These are phyloP conservation scores for Nyleta sp. DNA, from an alignment of 2,888 invertebrate species.

Conservation along the genomic window DNA sequence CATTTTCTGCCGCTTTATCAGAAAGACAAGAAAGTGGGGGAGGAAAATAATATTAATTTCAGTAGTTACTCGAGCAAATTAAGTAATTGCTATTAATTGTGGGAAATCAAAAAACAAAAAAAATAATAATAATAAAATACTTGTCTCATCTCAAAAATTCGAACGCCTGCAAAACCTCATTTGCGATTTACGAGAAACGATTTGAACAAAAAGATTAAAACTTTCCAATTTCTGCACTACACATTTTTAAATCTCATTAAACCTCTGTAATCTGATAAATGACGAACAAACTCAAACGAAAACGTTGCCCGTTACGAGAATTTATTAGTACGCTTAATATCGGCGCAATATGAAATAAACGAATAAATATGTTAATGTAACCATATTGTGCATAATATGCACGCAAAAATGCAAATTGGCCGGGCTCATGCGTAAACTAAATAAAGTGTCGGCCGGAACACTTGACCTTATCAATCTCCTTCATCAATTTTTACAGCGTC, in stretches of 20 bases:
- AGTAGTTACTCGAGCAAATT: background rate
- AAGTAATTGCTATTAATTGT: background rate
- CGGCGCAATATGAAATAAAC: slow-evolving; percentile 7
- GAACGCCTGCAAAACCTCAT: too few relatives aligned
- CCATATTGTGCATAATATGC: slow-evolving; percentile 16
- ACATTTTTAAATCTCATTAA: background rate
- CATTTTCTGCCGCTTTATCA: too few relatives aligned
- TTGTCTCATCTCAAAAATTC: background rate
- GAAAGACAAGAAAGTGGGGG: too few relatives aligned
- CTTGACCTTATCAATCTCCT: slow-evolving; percentile 45
- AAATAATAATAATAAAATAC: too few relatives aligned
- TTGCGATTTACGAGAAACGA: too few relatives aligned
- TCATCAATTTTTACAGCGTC: slow-evolving; percentile 28
- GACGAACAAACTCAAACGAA: background rate
- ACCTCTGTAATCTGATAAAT: background rate
- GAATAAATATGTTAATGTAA: slow-evolving; percentile 37
- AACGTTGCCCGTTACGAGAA: slow-evolving; percentile 7
- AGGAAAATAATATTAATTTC: too few relatives aligned
- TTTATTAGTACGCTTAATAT: slow-evolving; percentile 7
- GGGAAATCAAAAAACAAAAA: too few relatives aligned
- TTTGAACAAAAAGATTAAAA: background rate
- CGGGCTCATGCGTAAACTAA: background rate
- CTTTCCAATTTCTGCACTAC: background rate
- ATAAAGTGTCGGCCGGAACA: slow-evolving; percentile 21
- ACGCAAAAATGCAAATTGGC: slow-evolving; percentile 24